phyloP scores from a whole-genome alignment of 2,797 vertebrate species.

The Sebastes itinus region DNA sequence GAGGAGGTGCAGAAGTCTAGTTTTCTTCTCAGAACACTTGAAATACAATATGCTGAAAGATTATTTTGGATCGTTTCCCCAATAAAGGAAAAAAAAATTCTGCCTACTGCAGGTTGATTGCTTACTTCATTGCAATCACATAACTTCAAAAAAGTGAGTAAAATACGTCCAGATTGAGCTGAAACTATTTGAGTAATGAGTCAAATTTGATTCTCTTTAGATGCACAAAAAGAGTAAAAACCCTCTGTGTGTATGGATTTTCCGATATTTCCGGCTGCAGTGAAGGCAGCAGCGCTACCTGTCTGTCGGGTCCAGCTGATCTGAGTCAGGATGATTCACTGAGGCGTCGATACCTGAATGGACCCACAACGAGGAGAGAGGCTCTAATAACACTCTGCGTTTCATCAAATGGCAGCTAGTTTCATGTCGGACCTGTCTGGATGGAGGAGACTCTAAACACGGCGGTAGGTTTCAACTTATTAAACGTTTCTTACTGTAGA shows the following conservation, averaged over 20 bases:
- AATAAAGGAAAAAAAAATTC: too few species aligned
- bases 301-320: constrained; percentile 47
- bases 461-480: constrained; percentile 11
- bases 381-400: too few species aligned
- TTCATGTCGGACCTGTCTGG: neutral
- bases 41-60: too few species aligned
- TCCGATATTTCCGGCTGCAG: neutral
- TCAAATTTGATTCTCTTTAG: accelerated
- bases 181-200: neutral
- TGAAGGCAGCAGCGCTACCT: constrained; percentile 49
- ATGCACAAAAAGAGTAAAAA: neutral
- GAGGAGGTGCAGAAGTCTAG: too few species aligned
- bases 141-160: neutral
- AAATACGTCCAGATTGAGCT: neutral
- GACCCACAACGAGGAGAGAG: neutral
- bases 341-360: neutral
- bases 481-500: neutral
- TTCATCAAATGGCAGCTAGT: neutral
- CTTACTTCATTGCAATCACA: neutral
- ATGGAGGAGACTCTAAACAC: constrained; percentile 37
- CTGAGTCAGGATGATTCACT: constrained; percentile 42
- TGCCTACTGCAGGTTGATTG: neutral
- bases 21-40: too few species aligned
- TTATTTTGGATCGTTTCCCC: too few species aligned
- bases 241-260: neutral